These are phyloP conservation scores for Heteractis magnifica DNA, from an alignment of 92 coral and sea anemone species.

Conservation along the genomic window DNA sequence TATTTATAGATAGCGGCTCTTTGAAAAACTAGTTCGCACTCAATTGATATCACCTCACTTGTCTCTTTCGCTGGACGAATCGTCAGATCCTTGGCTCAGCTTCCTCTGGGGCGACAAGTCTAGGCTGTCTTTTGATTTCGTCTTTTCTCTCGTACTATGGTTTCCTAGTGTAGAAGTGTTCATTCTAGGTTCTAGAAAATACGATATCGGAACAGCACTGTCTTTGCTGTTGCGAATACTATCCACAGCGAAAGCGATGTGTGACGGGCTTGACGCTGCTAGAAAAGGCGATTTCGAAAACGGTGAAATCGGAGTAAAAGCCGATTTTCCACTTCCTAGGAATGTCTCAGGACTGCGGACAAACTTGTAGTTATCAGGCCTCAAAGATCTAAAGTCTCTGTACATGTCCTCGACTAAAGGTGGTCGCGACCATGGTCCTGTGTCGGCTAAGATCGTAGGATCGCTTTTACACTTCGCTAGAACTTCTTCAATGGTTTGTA, in stretches of 20 bases:
- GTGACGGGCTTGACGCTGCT: slow-evolving; percentile 46
- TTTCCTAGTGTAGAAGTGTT: slow-evolving; percentile 22
- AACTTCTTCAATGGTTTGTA: slow-evolving; percentile 95
- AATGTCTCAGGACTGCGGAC: slow-evolving; percentile 58
- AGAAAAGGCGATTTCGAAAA: slow-evolving; percentile 67
- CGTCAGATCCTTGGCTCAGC: slow-evolving; percentile 1
- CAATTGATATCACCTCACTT: slow-evolving; percentile 4
- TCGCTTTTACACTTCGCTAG: slow-evolving; percentile 76
- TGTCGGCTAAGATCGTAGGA: slow-evolving; percentile 63
- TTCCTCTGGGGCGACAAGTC: slow-evolving; percentile 2
- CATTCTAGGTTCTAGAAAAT: slow-evolving; percentile 63
- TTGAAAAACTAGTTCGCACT: slow-evolving; percentile 14
- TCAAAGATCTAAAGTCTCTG: slow-evolving; percentile 60
- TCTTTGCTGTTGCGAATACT: slow-evolving; percentile 57
- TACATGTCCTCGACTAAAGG: slow-evolving; percentile 51
- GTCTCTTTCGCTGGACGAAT: slow-evolving; percentile 16
- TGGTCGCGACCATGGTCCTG: slow-evolving; percentile 69
- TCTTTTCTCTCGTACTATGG: slow-evolving; percentile 4
- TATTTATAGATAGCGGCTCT: not conserved
- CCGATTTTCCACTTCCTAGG: slow-evolving; percentile 73
- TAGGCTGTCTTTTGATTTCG: slow-evolving; percentile 21
- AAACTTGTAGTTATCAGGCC: slow-evolving; percentile 67
- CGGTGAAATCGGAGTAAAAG: slow-evolving; percentile 75
- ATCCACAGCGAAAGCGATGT: slow-evolving; percentile 70
- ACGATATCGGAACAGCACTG: slow-evolving; percentile 51